These are phyloP conservation scores for Pristis pectinata DNA, from an alignment of 2,797 vertebrate species.

Conservation along the genomic window DNA sequence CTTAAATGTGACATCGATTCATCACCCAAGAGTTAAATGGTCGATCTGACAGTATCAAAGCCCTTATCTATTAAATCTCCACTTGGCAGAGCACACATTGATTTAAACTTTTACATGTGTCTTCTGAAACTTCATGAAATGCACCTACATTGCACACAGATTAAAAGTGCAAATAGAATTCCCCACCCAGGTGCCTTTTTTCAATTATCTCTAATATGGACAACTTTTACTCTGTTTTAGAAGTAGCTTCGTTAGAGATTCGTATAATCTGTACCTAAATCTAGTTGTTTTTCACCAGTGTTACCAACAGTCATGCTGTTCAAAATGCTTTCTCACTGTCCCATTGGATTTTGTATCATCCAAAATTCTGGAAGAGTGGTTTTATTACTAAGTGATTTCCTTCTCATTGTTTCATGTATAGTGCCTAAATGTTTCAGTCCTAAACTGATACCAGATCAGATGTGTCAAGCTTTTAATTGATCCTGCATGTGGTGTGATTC, in stretches of 20 bases:
- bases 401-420: background rate
- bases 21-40: background rate
- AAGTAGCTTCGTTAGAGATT: too few species aligned
- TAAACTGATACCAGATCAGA: background rate
- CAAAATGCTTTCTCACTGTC: background rate
- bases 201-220: too few species aligned
- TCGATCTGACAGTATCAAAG: background rate
- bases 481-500: background rate
- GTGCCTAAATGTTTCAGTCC: background rate
- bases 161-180: too few species aligned
- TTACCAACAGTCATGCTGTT: background rate
- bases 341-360: background rate
- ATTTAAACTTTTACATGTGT: too few species aligned
- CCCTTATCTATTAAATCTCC: too few species aligned
- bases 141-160: too few species aligned
- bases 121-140: too few species aligned
- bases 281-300: background rate
- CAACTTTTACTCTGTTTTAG: too few species aligned
- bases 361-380: background rate
- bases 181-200: too few species aligned
- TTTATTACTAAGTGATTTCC: background rate
- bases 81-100: too few species aligned
- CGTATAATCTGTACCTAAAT: too few species aligned
- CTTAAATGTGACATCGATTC: background rate
- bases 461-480: background rate